Conservation (phyloP, 2,113 vertebrate species). For the Halcyon senegalensis region DNA sequence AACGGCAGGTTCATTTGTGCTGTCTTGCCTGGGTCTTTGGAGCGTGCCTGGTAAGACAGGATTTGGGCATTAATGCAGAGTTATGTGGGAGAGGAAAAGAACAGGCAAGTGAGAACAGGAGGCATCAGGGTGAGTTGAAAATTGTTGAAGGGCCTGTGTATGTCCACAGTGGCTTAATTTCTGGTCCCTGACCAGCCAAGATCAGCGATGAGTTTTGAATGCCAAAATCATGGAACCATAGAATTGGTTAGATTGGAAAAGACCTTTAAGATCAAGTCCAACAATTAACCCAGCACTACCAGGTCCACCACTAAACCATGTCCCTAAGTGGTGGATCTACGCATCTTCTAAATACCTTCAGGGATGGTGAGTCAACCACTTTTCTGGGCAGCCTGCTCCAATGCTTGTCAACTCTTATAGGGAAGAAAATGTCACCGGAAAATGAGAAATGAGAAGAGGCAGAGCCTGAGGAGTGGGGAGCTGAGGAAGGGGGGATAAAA, state of each 20-base stretch:
- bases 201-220: not conserved
- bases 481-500: not conserved
- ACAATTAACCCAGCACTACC: not conserved
- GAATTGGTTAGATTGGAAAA: not conserved
- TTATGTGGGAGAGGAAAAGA: not conserved
- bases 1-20: not conserved
- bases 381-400: not conserved
- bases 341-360: not conserved
- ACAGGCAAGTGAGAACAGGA: not conserved
- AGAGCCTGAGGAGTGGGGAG: not conserved
- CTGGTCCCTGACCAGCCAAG: not conserved
- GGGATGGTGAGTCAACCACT: not conserved
- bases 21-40: not conserved
- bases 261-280: not conserved
- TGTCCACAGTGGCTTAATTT: not conserved
- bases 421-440: not conserved
- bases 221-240: not conserved
- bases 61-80: not conserved
- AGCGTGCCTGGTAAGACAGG: not conserved
- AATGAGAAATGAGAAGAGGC: not conserved
- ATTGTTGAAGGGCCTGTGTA: not conserved
- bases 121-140: not conserved
- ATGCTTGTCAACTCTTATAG: not conserved
- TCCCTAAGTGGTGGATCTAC: not conserved
- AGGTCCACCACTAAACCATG: not conserved